phyloP scores from a whole-genome alignment of 2,113 vertebrate genomes.

The Apteryx owenii region DNA sequence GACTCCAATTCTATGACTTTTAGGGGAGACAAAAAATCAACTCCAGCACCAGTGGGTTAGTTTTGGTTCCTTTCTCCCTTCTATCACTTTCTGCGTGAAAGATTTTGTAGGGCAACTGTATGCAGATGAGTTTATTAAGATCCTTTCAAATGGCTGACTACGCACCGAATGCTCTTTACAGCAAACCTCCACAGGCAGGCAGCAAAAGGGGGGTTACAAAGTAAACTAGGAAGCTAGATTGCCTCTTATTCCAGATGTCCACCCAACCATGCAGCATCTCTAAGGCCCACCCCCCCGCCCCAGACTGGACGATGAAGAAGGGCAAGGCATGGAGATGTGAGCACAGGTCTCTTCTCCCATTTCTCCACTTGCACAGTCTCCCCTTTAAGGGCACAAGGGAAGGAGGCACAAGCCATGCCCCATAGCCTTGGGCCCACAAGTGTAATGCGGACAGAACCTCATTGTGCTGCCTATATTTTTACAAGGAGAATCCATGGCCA shows the following conservation, averaged over 20 bases:
- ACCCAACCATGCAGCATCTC: background rate
- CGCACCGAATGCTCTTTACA: background rate
- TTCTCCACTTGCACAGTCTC: background rate
- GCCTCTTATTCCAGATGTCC: rapidly evolving
- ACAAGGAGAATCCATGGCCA: background rate
- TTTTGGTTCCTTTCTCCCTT: background rate
- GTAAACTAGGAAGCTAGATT: background rate
- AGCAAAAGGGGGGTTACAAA: background rate
- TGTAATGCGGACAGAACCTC: background rate
- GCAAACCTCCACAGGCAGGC: background rate
- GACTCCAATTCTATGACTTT: background rate
- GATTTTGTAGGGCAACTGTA: background rate
- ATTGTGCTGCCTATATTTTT: rapidly evolving
- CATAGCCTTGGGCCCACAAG: background rate
- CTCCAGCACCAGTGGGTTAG: background rate
- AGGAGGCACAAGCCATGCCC: background rate
- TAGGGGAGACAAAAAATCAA: background rate
- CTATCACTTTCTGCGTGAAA: background rate
- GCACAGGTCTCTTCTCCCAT: background rate
- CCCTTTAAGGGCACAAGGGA: background rate
- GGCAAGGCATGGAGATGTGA: background rate
- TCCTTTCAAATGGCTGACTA: background rate
- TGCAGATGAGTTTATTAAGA: background rate
- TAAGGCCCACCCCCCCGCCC: too few species aligned
- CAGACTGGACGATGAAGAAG: rapidly evolving